Conservation (phyloP, 2,797 vertebrate species). For the Sebastes oblongus region DNA sequence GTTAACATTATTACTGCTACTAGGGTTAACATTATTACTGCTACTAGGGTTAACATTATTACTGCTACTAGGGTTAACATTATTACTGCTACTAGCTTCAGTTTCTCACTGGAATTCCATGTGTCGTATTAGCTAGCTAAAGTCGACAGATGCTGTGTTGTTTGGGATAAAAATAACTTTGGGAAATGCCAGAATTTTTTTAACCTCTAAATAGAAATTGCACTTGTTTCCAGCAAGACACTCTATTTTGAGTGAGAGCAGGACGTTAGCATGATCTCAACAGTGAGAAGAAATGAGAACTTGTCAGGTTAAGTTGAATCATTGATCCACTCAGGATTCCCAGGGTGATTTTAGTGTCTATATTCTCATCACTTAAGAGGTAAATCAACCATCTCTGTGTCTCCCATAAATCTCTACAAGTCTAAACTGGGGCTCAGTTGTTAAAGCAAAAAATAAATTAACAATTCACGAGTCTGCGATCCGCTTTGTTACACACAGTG, state of each 20-base stretch:
- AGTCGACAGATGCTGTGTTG: not conserved
- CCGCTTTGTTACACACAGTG: not conserved
- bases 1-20: too few relatives aligned
- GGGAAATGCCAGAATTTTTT: too few relatives aligned
- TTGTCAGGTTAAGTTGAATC: constrained; percentile 21
- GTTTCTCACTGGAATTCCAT: too few relatives aligned
- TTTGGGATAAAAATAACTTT: not conserved
- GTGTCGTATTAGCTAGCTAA: not conserved
- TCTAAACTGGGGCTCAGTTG: not conserved
- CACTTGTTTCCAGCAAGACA: not conserved
- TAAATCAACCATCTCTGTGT: constrained; percentile 12
- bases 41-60: too few relatives aligned
- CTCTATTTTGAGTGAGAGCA: not conserved
- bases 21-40: too few relatives aligned
- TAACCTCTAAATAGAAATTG: not conserved
- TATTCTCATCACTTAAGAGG: not conserved
- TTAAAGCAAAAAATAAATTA: constrained; percentile 6
- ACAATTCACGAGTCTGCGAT: not conserved
- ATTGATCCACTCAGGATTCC: not conserved
- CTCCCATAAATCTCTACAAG: not conserved
- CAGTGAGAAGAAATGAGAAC: constrained; percentile 17
- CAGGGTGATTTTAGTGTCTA: not conserved
- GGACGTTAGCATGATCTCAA: constrained; percentile 5
- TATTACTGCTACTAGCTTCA: not conserved
- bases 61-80: not conserved